Conservation (phyloP, 2,797 vertebrate genomes). For the Myioborus melanocephalus region DNA sequence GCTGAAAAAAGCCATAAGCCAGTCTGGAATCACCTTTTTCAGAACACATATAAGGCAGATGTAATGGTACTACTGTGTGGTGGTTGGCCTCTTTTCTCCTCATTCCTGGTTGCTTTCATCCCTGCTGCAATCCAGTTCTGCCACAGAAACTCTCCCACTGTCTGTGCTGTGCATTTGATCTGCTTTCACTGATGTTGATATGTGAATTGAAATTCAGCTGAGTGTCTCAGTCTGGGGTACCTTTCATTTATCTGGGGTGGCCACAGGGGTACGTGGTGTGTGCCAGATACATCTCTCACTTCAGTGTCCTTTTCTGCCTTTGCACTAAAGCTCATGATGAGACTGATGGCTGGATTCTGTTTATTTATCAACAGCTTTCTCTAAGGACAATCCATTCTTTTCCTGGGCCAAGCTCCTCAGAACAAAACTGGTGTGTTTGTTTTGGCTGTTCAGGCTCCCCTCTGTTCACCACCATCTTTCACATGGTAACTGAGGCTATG, state of each 20-base stretch:
- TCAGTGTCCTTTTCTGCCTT: neutral
- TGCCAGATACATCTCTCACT: neutral
- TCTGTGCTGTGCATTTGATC: neutral
- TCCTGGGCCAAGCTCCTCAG: neutral
- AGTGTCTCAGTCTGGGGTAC: neutral
- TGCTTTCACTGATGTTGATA: neutral
- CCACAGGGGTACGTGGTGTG: neutral
- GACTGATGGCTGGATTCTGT: neutral
- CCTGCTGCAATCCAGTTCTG: neutral
- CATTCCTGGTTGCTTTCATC: neutral
- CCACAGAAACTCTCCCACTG: accelerated
- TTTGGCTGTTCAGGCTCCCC: neutral
- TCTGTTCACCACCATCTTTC: neutral
- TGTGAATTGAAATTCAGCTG: neutral
- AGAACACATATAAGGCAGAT: neutral
- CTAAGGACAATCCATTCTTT: neutral
- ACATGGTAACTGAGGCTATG: neutral
- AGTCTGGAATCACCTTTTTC: neutral
- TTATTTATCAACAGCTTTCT: neutral
- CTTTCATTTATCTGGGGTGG: neutral
- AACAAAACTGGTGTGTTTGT: accelerated
- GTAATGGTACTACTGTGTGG: neutral
- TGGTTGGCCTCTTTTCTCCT: neutral
- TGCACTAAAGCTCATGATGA: neutral
- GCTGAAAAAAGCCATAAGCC: neutral